These are phyloP conservation scores for Tethea ocularis DNA, from an alignment of 2,888 invertebrate genomes.

Conservation along the genomic window DNA sequence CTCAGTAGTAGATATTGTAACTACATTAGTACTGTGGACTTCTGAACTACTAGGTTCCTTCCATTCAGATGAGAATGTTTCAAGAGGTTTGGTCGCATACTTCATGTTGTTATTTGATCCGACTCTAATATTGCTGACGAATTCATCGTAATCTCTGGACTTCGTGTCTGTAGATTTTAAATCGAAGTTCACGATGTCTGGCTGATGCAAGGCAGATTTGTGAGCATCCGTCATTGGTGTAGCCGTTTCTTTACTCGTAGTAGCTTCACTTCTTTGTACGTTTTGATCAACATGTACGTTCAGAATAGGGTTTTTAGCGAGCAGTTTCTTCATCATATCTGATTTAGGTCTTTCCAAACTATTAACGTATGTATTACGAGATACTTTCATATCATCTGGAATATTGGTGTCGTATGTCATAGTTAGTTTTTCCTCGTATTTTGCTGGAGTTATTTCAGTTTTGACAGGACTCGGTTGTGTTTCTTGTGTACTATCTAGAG, in stretches of 20 bases:
- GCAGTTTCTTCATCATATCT: constrained; percentile 83
- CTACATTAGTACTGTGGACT: constrained; percentile 60
- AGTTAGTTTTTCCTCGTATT: constrained; percentile 72
- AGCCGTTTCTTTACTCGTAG: constrained; percentile 57
- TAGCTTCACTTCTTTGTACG: constrained; percentile 56
- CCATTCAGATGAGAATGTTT: constrained; percentile 63
- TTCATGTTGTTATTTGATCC: constrained; percentile 76
- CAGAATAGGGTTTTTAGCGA: constrained; percentile 79
- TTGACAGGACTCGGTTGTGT: constrained; percentile 42
- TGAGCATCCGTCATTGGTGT: constrained; percentile 67
- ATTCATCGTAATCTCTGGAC: constrained; percentile 69
- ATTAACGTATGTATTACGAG: constrained; percentile 83
- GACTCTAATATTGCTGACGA: constrained; percentile 77
- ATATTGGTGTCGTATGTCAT: constrained; percentile 84
- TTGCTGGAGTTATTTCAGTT: constrained; percentile 51
- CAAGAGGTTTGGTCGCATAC: constrained; percentile 60
- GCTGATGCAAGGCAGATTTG: constrained; percentile 76
- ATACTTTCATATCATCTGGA: constrained; percentile 86
- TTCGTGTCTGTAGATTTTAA: constrained; percentile 66
- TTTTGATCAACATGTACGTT: constrained; percentile 74
- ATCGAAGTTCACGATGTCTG: constrained; percentile 79
- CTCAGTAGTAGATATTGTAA: constrained; percentile 73
- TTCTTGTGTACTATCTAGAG: constrained; percentile 69
- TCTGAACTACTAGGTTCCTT: constrained; percentile 47
- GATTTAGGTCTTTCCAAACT: constrained; percentile 86